These are phyloP conservation scores for Argynnis bischoffii DNA, from an alignment of 2,888 invertebrate genomes.

Conservation along the genomic window DNA sequence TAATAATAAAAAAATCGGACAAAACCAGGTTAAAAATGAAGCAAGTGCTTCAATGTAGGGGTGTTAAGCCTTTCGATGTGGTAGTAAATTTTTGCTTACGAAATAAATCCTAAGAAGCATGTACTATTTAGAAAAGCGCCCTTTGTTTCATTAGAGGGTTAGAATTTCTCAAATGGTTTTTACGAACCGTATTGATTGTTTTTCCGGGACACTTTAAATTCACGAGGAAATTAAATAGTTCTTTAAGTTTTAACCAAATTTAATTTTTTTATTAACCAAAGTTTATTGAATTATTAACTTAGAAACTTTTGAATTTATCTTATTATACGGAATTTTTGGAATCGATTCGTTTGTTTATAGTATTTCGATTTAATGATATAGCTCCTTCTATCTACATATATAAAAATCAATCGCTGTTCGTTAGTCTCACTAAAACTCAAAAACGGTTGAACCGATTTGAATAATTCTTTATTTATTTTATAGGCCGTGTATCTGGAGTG, in stretches of 20 bases:
- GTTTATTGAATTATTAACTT: no score
- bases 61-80: constrained; percentile 42
- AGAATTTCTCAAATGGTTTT: constrained; percentile 54
- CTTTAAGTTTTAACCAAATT: background rate
- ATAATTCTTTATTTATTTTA: no score
- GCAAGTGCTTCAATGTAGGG: constrained; percentile 37
- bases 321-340: no score
- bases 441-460: no score
- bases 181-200: constrained; percentile 65
- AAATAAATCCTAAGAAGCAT: constrained; percentile 59
- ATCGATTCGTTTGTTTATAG: no score
- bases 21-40: constrained; percentile 38
- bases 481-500: no score
- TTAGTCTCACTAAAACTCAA: no score
- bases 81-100: constrained; percentile 62
- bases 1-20: constrained; percentile 17
- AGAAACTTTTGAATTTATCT: no score
- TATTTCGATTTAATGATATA: no score
- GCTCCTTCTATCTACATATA: no score
- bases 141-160: constrained; percentile 64
- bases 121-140: constrained; percentile 50
- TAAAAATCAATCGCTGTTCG: no score
- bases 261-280: no score
- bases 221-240: constrained; percentile 31
- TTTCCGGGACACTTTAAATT: constrained; percentile 31